A percentile compares a stretch with the other conserved stretches of the same genome.
Conservation (phyloP, 2,113 vertebrate species). For the Vimba vimba region DNA sequence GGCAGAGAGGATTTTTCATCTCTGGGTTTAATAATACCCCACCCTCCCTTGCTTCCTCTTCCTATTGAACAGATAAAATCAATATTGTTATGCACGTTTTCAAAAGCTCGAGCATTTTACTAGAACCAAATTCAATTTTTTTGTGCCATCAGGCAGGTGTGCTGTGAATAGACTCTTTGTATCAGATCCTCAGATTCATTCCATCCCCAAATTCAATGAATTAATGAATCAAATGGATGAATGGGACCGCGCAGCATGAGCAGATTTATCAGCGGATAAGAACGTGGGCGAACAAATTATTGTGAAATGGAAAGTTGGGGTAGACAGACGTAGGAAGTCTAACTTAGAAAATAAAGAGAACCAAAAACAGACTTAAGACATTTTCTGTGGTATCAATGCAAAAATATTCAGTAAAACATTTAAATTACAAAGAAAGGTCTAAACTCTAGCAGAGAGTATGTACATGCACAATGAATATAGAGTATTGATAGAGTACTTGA, state of each 20-base stretch:
- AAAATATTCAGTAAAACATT: constrained; percentile 8
- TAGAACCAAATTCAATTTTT: not conserved
- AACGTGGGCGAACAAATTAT: not conserved
- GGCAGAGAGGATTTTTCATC: constrained; percentile 35
- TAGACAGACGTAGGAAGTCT: not conserved
- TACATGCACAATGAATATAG: not conserved
- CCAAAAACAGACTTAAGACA: not conserved
- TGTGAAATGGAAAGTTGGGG: constrained; percentile 4
- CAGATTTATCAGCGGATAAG: not conserved
- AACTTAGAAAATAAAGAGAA: not conserved
- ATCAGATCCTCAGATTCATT: constrained; percentile 8
- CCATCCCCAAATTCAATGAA: constrained; percentile 3
- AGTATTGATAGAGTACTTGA: too few relatives aligned
- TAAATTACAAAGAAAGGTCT: not conserved
- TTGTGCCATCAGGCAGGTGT: constrained; percentile 26
- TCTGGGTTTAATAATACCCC: constrained; percentile 42
- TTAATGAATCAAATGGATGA: constrained; percentile 10
- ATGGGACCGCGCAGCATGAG: not conserved
- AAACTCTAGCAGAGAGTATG: not conserved
- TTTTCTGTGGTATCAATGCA: not conserved
- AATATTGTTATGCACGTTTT: constrained; percentile 18
- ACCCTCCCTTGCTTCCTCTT: not conserved
- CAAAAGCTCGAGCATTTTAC: constrained; percentile 33
- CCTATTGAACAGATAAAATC: constrained; percentile 36
- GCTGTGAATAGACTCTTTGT: constrained; percentile 34